Evolutionary conservation across 1,140 invertebrate species (phyloP), one percentile per base, ranked within the genome.

Genomic region (Achroia grisella): DNA sequence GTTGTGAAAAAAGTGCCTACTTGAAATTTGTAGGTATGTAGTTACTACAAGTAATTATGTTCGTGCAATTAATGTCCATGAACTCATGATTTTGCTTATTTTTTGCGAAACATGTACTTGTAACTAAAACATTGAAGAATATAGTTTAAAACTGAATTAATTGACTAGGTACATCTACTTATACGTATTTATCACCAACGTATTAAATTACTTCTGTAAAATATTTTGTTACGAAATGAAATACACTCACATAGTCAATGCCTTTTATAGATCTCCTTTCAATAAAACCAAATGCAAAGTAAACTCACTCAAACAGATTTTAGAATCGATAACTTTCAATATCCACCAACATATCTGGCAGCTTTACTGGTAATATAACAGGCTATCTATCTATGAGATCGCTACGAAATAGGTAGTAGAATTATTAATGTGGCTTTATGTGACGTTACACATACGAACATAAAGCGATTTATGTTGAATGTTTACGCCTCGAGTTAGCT

Each of bases 341-440:
- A 78, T 75, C 58, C 52, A n/a, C 14, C 1, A 37, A 10, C 17
- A 37, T 34, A 40, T 46, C 17, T 31, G 27, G 12, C 48, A 27
- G 41, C 37, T 44, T 41, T 66, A 23, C 17, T 23, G 17, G 17
- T 23, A 23, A 23, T 23, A 37, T 17, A 37, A 13, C 35, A 12
- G 50, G 48, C 52, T 70, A 71, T 72, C 62, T 61, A 64, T 78
- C 66, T 77, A 47, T 62, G 48, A 61, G 70, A 81, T 73, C 71
- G 70, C 55, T 71, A 49, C 62, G 69, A 61, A 85, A 86, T 78
- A 23, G 17, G 17, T 23, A 46, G 74, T 62, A n/a, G n/a, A n/a
- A 79, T 80, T 86, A 83, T 86, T 87, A 87, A 86, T 86, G 86
- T 82, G 65, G 71, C 67, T 80, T 85, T 83, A 84, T 71, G 75